Percentiles rank a stretch among this genome's conserved stretches.
Conservation (phyloP, 2,113 vertebrate species). For the Saguinus imperator region DNA sequence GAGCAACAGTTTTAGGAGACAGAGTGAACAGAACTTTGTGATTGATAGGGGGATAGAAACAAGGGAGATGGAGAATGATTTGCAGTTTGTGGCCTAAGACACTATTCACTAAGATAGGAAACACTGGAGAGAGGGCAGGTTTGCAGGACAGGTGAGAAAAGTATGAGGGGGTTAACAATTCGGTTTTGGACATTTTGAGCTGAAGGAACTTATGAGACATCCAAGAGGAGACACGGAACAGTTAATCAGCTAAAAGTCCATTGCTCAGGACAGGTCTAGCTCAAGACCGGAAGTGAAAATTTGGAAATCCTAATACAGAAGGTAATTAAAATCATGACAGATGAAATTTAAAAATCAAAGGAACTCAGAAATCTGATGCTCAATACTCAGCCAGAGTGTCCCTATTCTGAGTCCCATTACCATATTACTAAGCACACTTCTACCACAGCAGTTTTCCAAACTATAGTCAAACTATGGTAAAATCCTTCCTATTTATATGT, state of each 20-base stretch:
- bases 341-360: conserved; percentile 41
- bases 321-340: conserved; percentile 4
- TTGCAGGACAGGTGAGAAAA: neutral
- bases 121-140: neutral
- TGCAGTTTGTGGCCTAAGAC: neutral
- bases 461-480: neutral
- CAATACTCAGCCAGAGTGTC: neutral
- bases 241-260: neutral
- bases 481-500: neutral
- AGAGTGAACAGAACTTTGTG: neutral
- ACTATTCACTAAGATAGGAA: neutral
- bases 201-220: neutral
- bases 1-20: neutral
- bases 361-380: neutral
- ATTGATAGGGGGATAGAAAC: neutral
- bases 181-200: neutral
- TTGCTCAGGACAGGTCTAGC: neutral
- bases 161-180: neutral
- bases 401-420: neutral
- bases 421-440: neutral
- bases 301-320: neutral
- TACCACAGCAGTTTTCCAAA: neutral
- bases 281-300: neutral
- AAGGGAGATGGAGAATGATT: neutral
- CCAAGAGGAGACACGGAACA: neutral